phyloP scores from a whole-genome alignment of 35 echinoderm and acorn worm genomes.

The Antedon bifida region DNA sequence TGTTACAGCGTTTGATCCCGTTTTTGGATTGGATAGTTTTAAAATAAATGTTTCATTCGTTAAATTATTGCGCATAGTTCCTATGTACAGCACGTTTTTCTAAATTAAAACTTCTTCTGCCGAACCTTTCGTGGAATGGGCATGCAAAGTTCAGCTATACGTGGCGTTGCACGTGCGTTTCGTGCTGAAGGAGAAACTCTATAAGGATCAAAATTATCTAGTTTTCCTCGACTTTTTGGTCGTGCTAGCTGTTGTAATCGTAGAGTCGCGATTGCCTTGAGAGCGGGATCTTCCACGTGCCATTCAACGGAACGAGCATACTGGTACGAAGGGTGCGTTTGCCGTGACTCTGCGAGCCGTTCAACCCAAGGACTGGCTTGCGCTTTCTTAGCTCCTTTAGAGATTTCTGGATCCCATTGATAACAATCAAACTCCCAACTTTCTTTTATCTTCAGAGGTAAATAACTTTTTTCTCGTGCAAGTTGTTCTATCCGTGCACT shows the following conservation, averaged over 20 bases:
- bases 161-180: constrained; percentile 66
- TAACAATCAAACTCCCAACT: constrained; percentile 85
- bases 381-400: constrained; percentile 66
- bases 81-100: background rate
- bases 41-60: background rate
- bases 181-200: constrained; percentile 61
- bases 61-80: background rate
- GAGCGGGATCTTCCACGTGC: constrained; percentile 49
- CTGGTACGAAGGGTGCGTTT: constrained; percentile 42
- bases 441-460: constrained; percentile 61
- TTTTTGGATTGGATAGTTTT: no score
- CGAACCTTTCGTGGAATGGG: constrained; percentile 87
- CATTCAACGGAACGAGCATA: constrained; percentile 51
- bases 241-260: constrained; percentile 81
- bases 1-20: no score
- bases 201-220: constrained; percentile 88
- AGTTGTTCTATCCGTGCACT: constrained; percentile 69
- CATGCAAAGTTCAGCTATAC: constrained; percentile 73
- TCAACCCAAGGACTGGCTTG: constrained; percentile 73
- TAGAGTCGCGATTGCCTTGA: constrained; percentile 76
- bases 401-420: constrained; percentile 85
- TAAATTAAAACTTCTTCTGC: constrained; percentile 37
- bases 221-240: constrained; percentile 78
- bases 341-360: constrained; percentile 52
- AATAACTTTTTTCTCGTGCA: constrained; percentile 54